Evolutionary conservation across 2,113 vertebrate species (phyloP), one percentile per base, ranked within the genome.

Genomic region (Vanacampus margaritifer): DNA sequence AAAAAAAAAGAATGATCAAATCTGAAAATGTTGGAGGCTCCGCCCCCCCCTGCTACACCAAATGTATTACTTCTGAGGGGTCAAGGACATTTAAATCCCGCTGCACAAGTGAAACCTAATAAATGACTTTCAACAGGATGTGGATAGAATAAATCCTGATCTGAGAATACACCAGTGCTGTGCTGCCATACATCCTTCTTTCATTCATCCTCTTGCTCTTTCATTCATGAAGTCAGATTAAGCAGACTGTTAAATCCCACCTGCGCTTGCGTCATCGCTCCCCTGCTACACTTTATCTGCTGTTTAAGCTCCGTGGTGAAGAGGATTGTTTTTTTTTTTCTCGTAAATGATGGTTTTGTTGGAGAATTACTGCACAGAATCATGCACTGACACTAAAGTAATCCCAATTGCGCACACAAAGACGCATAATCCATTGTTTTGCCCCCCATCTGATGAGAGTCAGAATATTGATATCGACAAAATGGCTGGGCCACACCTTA

Each of bases 141-240:
- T 35, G 54, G 54, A 6, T 28, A 2, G 26, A 57, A 8, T 32
- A 19, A 12, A 57, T 17, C 35, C 39, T 1, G 32, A 58, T 35
- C 67, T 57, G 32, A 64, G 37, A 39, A 26, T 64, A 57, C 67
- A 64, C 37, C 17, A n/a, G n/a, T 50, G 21, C n/a, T 50, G 2
- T 58, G 51, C 45, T 23, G 23, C 45, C 26, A 63, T 28, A 14
- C 19, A 39, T n/a, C 67, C 51, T 28, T 61, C 46, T 50, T 75
- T 48, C 64, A 60, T 77, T 60, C 69, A 39, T 71, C 48, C 9
- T 0, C 50, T 67, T 4, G 0, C 46, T 69, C 65, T 41, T 58
- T 75, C 81, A 82, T 79, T 86, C 82, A 84, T 65, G 36, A 48
- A 72, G 53, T 70, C 73, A 65, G 63, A 74, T 81, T 75, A 75